phyloP scores from a whole-genome alignment of 2,888 invertebrate genomes.

The Eupithecia tripunctaria region DNA sequence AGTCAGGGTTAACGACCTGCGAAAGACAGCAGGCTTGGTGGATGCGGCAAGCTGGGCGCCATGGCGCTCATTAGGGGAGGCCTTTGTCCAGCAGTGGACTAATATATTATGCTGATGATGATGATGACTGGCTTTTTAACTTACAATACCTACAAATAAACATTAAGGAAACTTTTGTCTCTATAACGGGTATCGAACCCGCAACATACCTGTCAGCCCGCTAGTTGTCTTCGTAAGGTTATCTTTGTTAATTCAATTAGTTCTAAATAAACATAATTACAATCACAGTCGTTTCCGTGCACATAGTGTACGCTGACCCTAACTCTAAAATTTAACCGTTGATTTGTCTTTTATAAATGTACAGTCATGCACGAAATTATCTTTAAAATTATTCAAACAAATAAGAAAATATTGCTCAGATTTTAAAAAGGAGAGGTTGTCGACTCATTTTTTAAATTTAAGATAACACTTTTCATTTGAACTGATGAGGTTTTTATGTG shows the following conservation, averaged over 20 bases:
- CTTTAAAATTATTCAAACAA: conserved; percentile 20
- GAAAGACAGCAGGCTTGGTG: too few species aligned
- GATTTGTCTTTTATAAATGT: conserved; percentile 14
- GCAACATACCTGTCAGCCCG: background rate
- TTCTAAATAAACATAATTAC: background rate
- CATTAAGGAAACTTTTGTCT: background rate
- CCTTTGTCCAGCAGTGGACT: too few species aligned
- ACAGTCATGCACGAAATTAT: conserved; percentile 25
- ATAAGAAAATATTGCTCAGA: conserved; percentile 9
- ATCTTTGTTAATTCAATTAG: conserved; percentile 2
- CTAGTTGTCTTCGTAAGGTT: background rate
- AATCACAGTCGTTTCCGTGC: background rate
- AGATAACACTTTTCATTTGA: conserved; percentile 27
- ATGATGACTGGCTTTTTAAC: too few species aligned
- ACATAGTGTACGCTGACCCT: background rate
- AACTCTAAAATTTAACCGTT: background rate
- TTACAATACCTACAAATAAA: background rate
- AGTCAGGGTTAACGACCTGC: too few species aligned
- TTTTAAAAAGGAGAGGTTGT: conserved; percentile 13
- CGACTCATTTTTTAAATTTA: conserved; percentile 12
- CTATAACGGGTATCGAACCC: background rate
- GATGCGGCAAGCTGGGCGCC: too few species aligned
- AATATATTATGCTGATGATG: too few species aligned
- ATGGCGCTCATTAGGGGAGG: too few species aligned
- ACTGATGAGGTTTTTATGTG: conserved; percentile 29